These are phyloP conservation scores for Glomeris marginata DNA, from an alignment of 2,888 invertebrate genomes.

Conservation along the genomic window DNA sequence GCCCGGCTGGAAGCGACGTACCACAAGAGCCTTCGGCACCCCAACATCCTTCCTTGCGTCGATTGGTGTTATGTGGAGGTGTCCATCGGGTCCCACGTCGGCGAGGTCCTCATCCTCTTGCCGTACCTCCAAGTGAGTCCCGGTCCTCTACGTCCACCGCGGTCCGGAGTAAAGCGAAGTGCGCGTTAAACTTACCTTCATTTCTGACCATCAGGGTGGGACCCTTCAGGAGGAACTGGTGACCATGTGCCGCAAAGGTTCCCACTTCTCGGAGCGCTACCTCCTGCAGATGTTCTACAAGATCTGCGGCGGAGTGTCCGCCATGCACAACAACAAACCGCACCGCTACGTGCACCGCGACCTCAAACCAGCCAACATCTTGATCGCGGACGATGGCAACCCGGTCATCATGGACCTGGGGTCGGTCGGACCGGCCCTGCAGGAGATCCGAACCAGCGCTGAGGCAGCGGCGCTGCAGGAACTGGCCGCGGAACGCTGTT, in stretches of 20 bases:
- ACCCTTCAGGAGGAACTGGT: constrained; percentile 55
- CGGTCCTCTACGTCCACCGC: not conserved
- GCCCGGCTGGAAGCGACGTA: constrained; percentile 59
- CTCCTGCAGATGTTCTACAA: constrained; percentile 52
- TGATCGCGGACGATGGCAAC: constrained; percentile 48
- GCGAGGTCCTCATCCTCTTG: constrained; percentile 54
- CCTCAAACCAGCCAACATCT: constrained; percentile 69
- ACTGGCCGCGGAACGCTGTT: constrained; percentile 64
- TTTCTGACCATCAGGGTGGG: constrained; percentile 40
- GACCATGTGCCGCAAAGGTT: constrained; percentile 39
- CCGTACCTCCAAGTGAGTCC: constrained; percentile 49
- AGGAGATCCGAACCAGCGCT: constrained; percentile 27
- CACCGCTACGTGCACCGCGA: constrained; percentile 60
- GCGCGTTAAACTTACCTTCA: not conserved
- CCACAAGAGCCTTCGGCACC: constrained; percentile 51
- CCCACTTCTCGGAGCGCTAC: constrained; percentile 46
- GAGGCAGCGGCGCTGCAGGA: constrained; percentile 38
- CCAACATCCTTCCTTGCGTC: constrained; percentile 54
- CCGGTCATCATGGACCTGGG: constrained; percentile 73
- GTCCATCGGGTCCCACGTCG: constrained; percentile 36
- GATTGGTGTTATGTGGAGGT: constrained; percentile 45
- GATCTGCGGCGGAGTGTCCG: constrained; percentile 56
- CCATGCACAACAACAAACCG: constrained; percentile 55
- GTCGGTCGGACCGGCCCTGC: constrained; percentile 32
- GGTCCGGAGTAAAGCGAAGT: not conserved